A percentile compares a stretch with the other conserved stretches of the same genome.
These are phyloP conservation scores for Zoanthus gigantus DNA, from an alignment of 92 coral and sea anemone genomes.

Conservation along the genomic window DNA sequence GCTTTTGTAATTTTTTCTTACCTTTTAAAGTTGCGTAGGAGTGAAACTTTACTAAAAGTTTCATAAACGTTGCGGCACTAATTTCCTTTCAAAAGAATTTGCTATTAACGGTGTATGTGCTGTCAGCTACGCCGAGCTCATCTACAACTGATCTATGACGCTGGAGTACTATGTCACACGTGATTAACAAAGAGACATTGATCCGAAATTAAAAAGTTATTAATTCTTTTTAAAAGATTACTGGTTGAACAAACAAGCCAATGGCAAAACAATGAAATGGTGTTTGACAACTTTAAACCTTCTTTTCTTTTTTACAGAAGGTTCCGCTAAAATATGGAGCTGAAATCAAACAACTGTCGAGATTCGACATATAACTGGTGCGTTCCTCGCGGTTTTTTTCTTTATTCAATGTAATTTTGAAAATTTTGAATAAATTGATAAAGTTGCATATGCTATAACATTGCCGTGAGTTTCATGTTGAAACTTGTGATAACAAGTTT, in stretches of 20 bases:
- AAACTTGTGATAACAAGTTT: slow-evolving; percentile 23
- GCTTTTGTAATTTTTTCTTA: background rate
- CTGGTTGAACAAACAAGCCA: slow-evolving; percentile 77
- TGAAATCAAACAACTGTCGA: slow-evolving; percentile 38
- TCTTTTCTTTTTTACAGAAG: background rate
- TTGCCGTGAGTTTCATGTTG: slow-evolving; percentile 15
- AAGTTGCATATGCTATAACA: background rate
- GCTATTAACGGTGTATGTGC: slow-evolving; percentile 33
- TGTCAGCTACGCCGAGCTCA: slow-evolving; percentile 7
- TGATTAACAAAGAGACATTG: slow-evolving; percentile 83
- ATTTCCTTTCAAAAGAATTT: slow-evolving; percentile 46
- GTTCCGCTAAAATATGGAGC: background rate
- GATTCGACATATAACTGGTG: slow-evolving; percentile 21
- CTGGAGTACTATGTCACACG: slow-evolving; percentile 69
- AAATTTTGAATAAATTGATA: slow-evolving; percentile 29
- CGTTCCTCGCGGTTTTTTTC: background rate
- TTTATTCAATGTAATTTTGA: slow-evolving; percentile 28
- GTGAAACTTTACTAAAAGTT: slow-evolving; percentile 4
- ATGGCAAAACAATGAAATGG: slow-evolving; percentile 51
- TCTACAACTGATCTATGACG: slow-evolving; percentile 32
- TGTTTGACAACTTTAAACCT: slow-evolving; percentile 31
- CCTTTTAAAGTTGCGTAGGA: slow-evolving; percentile 5
- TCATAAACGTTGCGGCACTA: background rate
- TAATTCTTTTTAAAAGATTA: slow-evolving; percentile 83
- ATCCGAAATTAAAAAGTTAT: slow-evolving; percentile 95